Conservation (phyloP, 2,888 invertebrate species). For the Aleiodes testaceus region DNA sequence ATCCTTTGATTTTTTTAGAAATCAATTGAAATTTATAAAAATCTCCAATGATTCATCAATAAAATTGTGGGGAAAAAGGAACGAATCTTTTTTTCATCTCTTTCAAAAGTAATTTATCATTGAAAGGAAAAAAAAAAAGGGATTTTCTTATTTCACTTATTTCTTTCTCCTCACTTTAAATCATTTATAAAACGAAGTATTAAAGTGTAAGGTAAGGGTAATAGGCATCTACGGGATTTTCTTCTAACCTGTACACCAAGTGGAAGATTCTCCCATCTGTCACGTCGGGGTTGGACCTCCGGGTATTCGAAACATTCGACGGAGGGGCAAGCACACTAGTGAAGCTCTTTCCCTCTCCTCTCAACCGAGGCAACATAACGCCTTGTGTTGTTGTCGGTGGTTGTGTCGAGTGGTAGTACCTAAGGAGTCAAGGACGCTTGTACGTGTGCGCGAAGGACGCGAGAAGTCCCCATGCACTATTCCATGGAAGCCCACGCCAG, state of each 20-base stretch:
- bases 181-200: no score
- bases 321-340: constrained; percentile 31
- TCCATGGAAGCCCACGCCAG: constrained; percentile 43
- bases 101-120: no score
- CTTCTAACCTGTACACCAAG: neutral
- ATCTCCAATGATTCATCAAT: no score
- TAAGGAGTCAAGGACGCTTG: constrained; percentile 50
- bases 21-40: no score
- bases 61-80: no score
- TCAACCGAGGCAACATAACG: constrained; percentile 4
- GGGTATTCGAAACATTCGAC: constrained; percentile 33
- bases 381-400: neutral
- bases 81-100: no score
- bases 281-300: constrained; percentile 24
- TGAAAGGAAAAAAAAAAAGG: no score
- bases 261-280: constrained; percentile 21
- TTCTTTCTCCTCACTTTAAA: no score
- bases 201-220: no score
- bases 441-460: constrained; percentile 49
- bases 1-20: no score
- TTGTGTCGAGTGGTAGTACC: constrained; percentile 1
- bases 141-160: no score
- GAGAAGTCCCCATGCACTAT: constrained; percentile 29
- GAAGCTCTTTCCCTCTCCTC: no score
- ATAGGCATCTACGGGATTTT: constrained; percentile 1